These are phyloP conservation scores for Drosophila limbata DNA, from an alignment of 2,888 invertebrate genomes.

Conservation along the genomic window DNA sequence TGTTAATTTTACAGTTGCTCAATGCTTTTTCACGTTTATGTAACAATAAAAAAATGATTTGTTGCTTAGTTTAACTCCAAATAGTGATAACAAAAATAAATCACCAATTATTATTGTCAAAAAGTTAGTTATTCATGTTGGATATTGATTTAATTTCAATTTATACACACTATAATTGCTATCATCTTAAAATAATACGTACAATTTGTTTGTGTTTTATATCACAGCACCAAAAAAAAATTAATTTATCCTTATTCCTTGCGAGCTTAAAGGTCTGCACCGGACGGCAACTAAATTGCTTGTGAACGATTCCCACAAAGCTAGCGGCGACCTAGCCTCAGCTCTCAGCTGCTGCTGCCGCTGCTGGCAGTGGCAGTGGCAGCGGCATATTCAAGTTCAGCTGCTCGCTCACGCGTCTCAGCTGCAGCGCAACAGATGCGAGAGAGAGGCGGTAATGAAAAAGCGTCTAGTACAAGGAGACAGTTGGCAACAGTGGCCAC, in stretches of 20 bases:
- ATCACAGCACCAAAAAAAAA: constrained; percentile 84
- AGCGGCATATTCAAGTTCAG: constrained; percentile 53
- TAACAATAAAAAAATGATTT: constrained; percentile 48
- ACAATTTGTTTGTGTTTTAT: constrained; percentile 81
- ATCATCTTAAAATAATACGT: constrained; percentile 69
- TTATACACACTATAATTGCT: constrained; percentile 32
- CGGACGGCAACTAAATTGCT: constrained; percentile 84
- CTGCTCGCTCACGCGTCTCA: constrained; percentile 40
- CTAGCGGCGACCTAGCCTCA: constrained; percentile 64
- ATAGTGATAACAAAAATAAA: constrained; percentile 7
- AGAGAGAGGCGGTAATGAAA: constrained; percentile 27
- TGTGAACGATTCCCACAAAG: constrained; percentile 66
- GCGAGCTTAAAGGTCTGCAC: constrained; percentile 81
- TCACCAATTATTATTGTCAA: constrained; percentile 34
- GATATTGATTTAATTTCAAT: constrained; percentile 28
- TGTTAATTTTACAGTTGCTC: constrained; percentile 6
- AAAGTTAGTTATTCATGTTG: constrained; percentile 25
- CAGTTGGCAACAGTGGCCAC: constrained; percentile 56
- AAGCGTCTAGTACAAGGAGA: constrained; percentile 22
- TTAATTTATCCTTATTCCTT: constrained; percentile 76
- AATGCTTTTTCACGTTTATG: constrained; percentile 53
- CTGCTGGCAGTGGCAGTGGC: constrained; percentile 19
- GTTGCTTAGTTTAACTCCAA: constrained; percentile 7
- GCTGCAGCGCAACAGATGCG: constrained; percentile 65
- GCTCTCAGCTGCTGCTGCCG: constrained; percentile 40